These are phyloP conservation scores for Xanthorhoe designata DNA, from an alignment of 2,888 invertebrate species.

Conservation along the genomic window DNA sequence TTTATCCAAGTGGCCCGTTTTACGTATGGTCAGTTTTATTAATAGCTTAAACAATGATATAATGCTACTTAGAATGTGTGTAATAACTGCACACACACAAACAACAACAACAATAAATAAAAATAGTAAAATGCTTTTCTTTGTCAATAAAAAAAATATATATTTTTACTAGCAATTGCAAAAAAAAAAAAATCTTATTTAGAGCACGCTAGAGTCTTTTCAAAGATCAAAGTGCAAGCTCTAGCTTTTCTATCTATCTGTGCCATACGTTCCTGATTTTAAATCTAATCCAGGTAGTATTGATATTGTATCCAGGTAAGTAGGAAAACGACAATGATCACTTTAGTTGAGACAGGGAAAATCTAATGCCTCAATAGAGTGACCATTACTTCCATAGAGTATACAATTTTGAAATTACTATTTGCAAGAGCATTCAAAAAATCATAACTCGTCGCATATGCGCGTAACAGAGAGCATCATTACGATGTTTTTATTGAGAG, in stretches of 20 bases:
- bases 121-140: too few relatives aligned
- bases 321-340: too few relatives aligned
- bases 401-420: not conserved
- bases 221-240: not conserved
- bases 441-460: slow-evolving; percentile 45
- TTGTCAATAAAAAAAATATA: too few relatives aligned
- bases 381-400: not conserved
- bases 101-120: too few relatives aligned
- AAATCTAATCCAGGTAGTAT: too few relatives aligned
- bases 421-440: not conserved
- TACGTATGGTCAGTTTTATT: slow-evolving; percentile 54
- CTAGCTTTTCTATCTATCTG: not conserved
- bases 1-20: slow-evolving; percentile 60
- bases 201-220: too few relatives aligned
- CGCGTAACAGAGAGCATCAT: slow-evolving; percentile 41
- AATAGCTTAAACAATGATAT: slow-evolving; percentile 30
- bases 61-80: not conserved
- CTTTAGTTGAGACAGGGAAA: too few relatives aligned
- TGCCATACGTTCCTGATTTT: too few relatives aligned
- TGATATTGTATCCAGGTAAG: too few relatives aligned
- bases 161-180: not conserved
- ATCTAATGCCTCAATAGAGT: not conserved
- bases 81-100: too few relatives aligned
- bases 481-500: slow-evolving; percentile 59
- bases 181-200: not conserved